Evolutionary conservation across 2,113 vertebrate species (phyloP).

Genomic region (Amblyornis subalaris): DNA sequence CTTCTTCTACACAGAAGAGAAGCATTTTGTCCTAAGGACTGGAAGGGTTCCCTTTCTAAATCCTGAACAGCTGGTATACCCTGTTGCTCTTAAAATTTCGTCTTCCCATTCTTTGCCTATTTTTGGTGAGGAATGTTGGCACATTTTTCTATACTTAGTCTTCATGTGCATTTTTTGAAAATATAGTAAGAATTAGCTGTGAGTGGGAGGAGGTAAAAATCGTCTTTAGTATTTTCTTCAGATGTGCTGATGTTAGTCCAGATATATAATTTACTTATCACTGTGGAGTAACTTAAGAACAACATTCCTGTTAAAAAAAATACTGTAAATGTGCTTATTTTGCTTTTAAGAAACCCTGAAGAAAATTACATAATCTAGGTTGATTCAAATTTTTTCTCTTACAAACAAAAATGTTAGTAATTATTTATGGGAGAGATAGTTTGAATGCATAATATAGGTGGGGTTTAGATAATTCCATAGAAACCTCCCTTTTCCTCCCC

Average conservation of each 20-base stretch:
- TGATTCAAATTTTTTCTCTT: not conserved
- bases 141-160: constrained; percentile 58
- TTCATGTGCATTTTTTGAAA: constrained; percentile 51
- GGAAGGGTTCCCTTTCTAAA: constrained; percentile 35
- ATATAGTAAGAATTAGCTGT: constrained; percentile 30
- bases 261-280: not conserved
- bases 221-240: not conserved
- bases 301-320: not conserved
- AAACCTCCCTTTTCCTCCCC: not conserved
- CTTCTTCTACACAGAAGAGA: not conserved
- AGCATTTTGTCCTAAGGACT: constrained; percentile 16
- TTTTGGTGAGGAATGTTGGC: constrained; percentile 58
- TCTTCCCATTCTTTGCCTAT: constrained; percentile 65
- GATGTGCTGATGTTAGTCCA: not conserved
- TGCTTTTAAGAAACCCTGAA: not conserved
- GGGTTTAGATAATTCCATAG: not conserved
- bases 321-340: not conserved
- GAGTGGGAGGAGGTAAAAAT: constrained; percentile 13
- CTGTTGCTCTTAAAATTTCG: constrained; percentile 49
- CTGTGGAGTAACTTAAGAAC: not conserved
- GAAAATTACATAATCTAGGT: not conserved
- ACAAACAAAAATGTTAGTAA: not conserved
- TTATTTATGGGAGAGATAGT: not conserved
- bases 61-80: constrained; percentile 55
- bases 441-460: not conserved